Evolutionary conservation across 2,888 invertebrate species (phyloP).

Genomic region (Sinotaia quadrata): DNA sequence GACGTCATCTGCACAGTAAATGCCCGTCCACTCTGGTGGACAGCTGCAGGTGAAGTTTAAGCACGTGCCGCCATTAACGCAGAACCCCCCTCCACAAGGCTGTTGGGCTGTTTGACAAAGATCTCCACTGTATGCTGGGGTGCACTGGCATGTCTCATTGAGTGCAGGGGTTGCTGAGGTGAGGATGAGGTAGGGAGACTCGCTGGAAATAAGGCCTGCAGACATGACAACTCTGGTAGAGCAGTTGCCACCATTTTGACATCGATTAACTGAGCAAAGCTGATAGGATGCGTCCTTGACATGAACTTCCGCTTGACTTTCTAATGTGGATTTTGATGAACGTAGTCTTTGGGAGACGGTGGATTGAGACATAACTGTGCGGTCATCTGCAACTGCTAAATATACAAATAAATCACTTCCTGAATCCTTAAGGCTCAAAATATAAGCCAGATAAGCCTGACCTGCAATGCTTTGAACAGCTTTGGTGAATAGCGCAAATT

Average conservation of each 20-base stretch:
- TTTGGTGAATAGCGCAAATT: conserved; percentile 74
- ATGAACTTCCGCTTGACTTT: conserved; percentile 44
- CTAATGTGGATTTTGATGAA: conserved; percentile 40
- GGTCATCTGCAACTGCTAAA: conserved; percentile 74
- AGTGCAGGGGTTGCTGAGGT: conserved; percentile 86
- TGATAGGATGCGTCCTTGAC: conserved; percentile 43
- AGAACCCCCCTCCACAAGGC: conserved; percentile 94
- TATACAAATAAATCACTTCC: conserved; percentile 47
- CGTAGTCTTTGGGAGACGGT: conserved; percentile 31
- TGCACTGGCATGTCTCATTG: conserved; percentile 87
- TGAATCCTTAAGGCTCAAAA: conserved; percentile 39
- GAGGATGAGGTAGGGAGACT: conserved; percentile 86
- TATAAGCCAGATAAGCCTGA: conserved; percentile 23
- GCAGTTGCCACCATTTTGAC: conserved; percentile 75
- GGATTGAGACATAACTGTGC: conserved; percentile 13
- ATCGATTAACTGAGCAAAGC: conserved; percentile 75
- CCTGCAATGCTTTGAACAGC: conserved; percentile 33
- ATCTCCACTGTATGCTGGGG: conserved; percentile 91
- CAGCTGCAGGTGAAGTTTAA: conserved; percentile 52
- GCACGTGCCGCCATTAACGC: conserved; percentile 89
- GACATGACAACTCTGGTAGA: conserved; percentile 49
- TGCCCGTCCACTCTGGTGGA: conserved; percentile 54
- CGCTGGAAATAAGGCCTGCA: conserved; percentile 73
- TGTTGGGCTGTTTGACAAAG: conserved; percentile 89
- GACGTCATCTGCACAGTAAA: conserved; percentile 55